Conservation (phyloP, 2,888 invertebrate species). For the Eupsilia transversa region DNA sequence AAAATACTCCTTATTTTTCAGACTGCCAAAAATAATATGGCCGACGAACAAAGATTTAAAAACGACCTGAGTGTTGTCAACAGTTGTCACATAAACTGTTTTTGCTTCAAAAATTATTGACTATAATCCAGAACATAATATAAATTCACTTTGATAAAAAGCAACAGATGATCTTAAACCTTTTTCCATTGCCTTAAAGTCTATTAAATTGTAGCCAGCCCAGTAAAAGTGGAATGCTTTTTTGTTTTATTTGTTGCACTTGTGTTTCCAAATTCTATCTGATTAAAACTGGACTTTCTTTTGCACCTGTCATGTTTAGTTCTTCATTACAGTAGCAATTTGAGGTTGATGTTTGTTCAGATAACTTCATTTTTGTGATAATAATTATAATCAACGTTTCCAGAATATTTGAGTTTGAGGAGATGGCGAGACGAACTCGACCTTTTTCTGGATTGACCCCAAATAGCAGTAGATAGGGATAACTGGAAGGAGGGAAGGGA, state of each 20-base stretch:
- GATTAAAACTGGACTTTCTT: conserved; percentile 40
- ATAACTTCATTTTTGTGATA: background rate
- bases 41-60: background rate
- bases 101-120: background rate
- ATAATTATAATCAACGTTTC: background rate
- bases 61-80: background rate
- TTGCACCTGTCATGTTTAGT: conserved; percentile 11
- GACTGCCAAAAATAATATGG: background rate
- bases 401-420: background rate
- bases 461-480: no score
- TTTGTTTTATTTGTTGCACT: conserved; percentile 37
- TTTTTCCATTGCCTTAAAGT: background rate
- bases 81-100: background rate
- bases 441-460: no score
- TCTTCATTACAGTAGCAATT: background rate
- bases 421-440: no score
- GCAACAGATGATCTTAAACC: conserved; percentile 6
- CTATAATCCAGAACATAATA: background rate
- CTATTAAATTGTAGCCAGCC: background rate
- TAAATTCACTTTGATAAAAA: background rate
- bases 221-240: conserved; percentile 1
- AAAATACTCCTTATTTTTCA: background rate
- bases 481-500: no score
- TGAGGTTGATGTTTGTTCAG: background rate
- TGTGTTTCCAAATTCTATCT: conserved; percentile 36